Evolutionary conservation across 2,888 invertebrate genomes (phyloP), one percentile per base, ranked within the genome.

Genomic region (Bugula neritina): DNA sequence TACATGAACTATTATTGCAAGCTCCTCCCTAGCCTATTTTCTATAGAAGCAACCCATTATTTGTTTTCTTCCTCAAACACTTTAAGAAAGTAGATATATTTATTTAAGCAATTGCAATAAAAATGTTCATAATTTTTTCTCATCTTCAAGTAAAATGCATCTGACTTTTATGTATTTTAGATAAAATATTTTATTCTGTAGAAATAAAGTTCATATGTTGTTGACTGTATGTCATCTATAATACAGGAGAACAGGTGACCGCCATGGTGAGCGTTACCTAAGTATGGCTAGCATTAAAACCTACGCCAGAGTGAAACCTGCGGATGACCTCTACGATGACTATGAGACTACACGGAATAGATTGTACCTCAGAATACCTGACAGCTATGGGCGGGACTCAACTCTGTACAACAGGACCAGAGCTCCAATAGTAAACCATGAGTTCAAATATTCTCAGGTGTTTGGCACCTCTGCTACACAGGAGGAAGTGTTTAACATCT

Each of bases 201-300:
- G n/a, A n/a, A n/a, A n/a, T n/a, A n/a, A n/a, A n/a, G n/a, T n/a
- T n/a, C n/a, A n/a, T n/a, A n/a, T n/a, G n/a, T n/a, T n/a, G n/a
- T n/a, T n/a, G n/a, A n/a, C n/a, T 43, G 43, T 43, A 17, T 43
- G 43, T 43, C 5, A 10, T 43, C 43, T 43, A 43, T 43, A 43
- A n/a, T 43, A 17, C 43, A 43, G 43, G 17, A 5, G 43, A 5
- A 10, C 43, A 43, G 43, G 43, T 43, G 10, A 17, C 5, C 43
- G 17, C 43, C 43, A 5, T 10, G 43, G 17, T 43, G 43, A 43
- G 10, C 5, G 43, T 17, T 10, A 17, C 5, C 43, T 43, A 17
- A 63, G 31, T 27, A 81, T 81, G 81, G 79, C 81, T 10, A 78
- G 79, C 70, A 81, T 81, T 70, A 79, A 79, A 71, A 81, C 81